Base-by-base conservation (phyloP, 2,888 invertebrate species). In the Cryptocheilus praepositus region DNA sequence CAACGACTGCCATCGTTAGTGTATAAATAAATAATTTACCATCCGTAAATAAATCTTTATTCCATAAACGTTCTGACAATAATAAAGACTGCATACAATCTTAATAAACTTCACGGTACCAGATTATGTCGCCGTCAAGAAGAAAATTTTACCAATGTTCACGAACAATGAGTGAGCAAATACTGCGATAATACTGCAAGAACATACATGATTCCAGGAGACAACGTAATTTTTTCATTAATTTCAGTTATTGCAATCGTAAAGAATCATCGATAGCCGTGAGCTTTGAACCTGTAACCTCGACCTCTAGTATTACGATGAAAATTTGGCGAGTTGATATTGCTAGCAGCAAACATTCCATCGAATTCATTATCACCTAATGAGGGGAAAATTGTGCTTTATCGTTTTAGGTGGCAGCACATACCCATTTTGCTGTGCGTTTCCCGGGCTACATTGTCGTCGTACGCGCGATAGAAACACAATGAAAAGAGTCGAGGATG, bases 251-350 rank as follows among this genome's bases (percentile, higher is more conserved):
- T 11, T 7, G 13, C 36, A 11, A 36, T 18, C 16, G 8, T 16
- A 25, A 57, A 19, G 22, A 51, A 55, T 45, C 44, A 25, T 43
- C 46, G 28, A 59, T 11, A 2, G 0, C 25, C 25, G 16, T 55
- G 73, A 73, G 61, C 70, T 74, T 74, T 73, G 59, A 54, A 64
- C 45, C 25, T 36, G 60, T 61, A 56, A 51, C 54, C 36, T 28
- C 62, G 58, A 70, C 64, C 70, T 69, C 61, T 71, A 56, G 3
- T n/a, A 36, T 36, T 36, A 36, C 36, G 36, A 11, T 36, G 36
- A 22, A 54, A 61, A 60, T 58, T 22, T 22, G 25, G 58, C 52
- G 53, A 59, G 69, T 59, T 69, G 67, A 77, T 64, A 51, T 18
- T 49, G 61, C 51, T 51, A 25, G 0, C 3, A 44, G 52, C 55